A percentile compares a stretch with the other conserved stretches of the same genome.
These are phyloP conservation scores for Natrix natrix DNA, from an alignment of 2,797 vertebrate species.

Conservation along the genomic window DNA sequence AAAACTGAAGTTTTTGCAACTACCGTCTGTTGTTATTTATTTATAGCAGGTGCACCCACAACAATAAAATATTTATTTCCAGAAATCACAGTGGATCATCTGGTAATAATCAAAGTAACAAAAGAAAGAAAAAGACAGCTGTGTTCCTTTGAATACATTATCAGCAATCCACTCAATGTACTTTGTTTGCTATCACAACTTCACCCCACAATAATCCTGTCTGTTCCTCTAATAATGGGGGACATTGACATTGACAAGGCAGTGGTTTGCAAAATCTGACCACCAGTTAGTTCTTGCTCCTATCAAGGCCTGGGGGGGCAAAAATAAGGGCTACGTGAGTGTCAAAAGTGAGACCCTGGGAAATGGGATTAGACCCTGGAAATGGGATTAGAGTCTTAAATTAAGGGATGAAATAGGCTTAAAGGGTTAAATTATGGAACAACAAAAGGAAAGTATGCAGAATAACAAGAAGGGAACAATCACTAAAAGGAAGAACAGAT, in stretches of 20 bases:
- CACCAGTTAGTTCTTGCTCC: neutral
- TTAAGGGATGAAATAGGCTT: neutral
- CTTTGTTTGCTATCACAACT: conserved; percentile 45
- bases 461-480: neutral
- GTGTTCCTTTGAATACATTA: conserved; percentile 29
- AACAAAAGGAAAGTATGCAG: neutral
- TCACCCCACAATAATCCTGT: conserved; percentile 3
- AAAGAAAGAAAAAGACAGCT: conserved; percentile 34
- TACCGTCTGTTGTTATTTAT: conserved; percentile 39
- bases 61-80: conserved; percentile 56
- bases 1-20: conserved; percentile 51
- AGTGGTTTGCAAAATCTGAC: neutral
- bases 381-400: neutral
- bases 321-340: neutral
- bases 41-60: conserved; percentile 45
- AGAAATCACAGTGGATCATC: conserved; percentile 53
- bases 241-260: neutral
- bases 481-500: neutral
- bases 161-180: conserved; percentile 45
- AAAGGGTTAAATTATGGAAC: neutral
- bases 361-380: neutral
- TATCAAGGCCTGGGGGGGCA: neutral
- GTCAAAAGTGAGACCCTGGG: neutral
- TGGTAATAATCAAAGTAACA: conserved; percentile 54
- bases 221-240: conserved; percentile 28